Percentiles rank a stretch among this genome's conserved stretches.
phyloP scores from a whole-genome alignment of 1,140 invertebrate genomes.

The Monochamus saltuarius region DNA sequence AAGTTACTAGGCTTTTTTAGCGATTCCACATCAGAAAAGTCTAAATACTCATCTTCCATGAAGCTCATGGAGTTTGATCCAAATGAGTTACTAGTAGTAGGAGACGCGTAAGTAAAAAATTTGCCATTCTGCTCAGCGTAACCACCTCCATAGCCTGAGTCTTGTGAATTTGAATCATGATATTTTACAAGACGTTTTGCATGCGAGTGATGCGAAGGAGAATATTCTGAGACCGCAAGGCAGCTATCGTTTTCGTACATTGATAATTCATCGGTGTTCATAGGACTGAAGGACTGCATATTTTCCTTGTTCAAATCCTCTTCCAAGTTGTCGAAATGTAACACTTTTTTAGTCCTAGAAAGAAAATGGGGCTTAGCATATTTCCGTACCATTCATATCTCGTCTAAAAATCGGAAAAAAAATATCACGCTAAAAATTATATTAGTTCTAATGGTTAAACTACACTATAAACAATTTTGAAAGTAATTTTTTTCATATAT shows the following conservation, averaged over 20 bases:
- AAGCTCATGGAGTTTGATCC: conserved; percentile 59
- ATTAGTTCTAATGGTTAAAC: neutral
- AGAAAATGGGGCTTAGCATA: conserved; percentile 11
- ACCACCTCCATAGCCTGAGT: conserved; percentile 58
- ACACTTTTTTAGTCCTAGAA: conserved; percentile 25
- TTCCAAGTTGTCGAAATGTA: conserved; percentile 2
- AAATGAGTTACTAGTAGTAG: conserved; percentile 39
- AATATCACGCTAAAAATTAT: neutral
- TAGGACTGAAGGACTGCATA: conserved; percentile 25
- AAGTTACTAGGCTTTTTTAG: conserved; percentile 41
- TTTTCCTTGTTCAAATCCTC: conserved; percentile 36
- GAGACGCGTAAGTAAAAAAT: conserved; percentile 56
- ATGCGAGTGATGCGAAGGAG: conserved; percentile 27
- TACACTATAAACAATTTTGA: no score
- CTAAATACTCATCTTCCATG: conserved; percentile 69
- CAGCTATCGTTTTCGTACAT: conserved; percentile 28
- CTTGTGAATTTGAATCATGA: conserved; percentile 59
- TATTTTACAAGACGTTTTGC: conserved; percentile 30
- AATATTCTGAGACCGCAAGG: conserved; percentile 20
- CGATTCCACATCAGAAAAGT: conserved; percentile 64
- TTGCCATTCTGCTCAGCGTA: conserved; percentile 47
- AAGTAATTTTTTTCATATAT: no score
- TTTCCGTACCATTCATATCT: conserved; percentile 1
- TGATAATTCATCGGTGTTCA: conserved; percentile 35
- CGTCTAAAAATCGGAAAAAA: neutral